Evolutionary conservation across 92 coral and sea anemone genomes (phyloP).

Genomic region (Pocillopora grandis): DNA sequence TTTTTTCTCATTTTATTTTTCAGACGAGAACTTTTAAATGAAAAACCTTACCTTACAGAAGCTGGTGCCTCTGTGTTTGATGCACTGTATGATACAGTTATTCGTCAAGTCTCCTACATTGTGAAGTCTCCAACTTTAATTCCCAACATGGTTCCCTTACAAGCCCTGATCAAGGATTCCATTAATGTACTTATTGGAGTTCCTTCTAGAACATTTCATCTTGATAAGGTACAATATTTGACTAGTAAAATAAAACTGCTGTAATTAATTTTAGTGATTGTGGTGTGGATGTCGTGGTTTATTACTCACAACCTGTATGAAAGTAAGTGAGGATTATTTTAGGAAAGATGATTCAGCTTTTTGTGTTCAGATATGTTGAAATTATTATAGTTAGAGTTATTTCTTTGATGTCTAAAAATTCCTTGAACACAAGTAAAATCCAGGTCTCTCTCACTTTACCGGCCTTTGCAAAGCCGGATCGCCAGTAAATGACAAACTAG

Average conservation of each 20-base stretch:
- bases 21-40: slow-evolving; percentile 68
- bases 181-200: slow-evolving; percentile 91
- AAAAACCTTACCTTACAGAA: slow-evolving; percentile 81
- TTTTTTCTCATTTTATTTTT: neutral
- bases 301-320: too few species aligned
- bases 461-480: too few species aligned
- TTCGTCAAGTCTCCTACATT: slow-evolving; percentile 78
- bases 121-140: slow-evolving; percentile 63
- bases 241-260: neutral
- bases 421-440: too few species aligned
- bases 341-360: too few species aligned
- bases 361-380: too few species aligned
- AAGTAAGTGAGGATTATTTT: too few species aligned
- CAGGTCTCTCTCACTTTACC: too few species aligned
- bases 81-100: slow-evolving; percentile 73
- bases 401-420: too few species aligned
- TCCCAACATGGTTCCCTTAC: slow-evolving; percentile 45
- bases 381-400: too few species aligned
- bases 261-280: neutral
- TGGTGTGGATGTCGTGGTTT: too few species aligned
- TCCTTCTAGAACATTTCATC: slow-evolving; percentile 78
- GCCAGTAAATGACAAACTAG: too few species aligned
- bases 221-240: slow-evolving; percentile 57
- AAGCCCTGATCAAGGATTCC: slow-evolving; percentile 68
- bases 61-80: slow-evolving; percentile 89